phyloP scores from a whole-genome alignment of 2,888 invertebrate genomes.

The Platerodrilus igneus region DNA sequence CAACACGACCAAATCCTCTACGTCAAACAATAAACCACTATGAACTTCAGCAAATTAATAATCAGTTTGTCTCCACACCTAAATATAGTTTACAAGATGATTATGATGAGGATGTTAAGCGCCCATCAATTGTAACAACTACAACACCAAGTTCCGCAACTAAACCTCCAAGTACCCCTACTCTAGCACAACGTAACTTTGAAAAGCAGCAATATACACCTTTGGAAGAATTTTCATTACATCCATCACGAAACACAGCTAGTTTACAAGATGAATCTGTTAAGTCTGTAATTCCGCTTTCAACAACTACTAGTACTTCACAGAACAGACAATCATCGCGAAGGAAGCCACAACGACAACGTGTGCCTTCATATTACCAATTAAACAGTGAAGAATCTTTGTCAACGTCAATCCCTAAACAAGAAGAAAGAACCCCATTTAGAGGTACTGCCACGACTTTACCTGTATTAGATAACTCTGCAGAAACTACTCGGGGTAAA shows the following conservation, averaged over 20 bases:
- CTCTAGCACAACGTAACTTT: constrained; percentile 14
- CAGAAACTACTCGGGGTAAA: too few species aligned
- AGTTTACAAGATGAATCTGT: constrained; percentile 24
- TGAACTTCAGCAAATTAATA: constrained; percentile 30
- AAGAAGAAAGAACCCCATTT: too few species aligned
- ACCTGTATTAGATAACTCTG: too few species aligned
- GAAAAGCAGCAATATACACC: constrained; percentile 37
- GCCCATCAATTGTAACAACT: constrained; percentile 6
- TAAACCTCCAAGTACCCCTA: constrained; percentile 3
- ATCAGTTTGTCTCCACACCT: constrained; percentile 19
- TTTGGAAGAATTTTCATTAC: constrained; percentile 38
- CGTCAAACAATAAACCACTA: constrained; percentile 27
- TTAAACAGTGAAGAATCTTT: too few species aligned
- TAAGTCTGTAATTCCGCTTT: not conserved
- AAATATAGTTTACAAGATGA: constrained; percentile 8
- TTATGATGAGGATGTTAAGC: constrained; percentile 2
- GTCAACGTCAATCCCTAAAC: too few species aligned
- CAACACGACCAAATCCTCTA: constrained; percentile 8
- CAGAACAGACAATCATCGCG: too few species aligned
- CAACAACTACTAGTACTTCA: not conserved
- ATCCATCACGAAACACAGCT: constrained; percentile 21
- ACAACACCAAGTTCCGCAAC: constrained; percentile 6
- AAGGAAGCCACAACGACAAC: too few species aligned
- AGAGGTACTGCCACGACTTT: too few species aligned
- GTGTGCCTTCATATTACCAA: too few species aligned